These are phyloP conservation scores for Asarcornis scutulata DNA, from an alignment of 2,113 vertebrate genomes.

Conservation along the genomic window DNA sequence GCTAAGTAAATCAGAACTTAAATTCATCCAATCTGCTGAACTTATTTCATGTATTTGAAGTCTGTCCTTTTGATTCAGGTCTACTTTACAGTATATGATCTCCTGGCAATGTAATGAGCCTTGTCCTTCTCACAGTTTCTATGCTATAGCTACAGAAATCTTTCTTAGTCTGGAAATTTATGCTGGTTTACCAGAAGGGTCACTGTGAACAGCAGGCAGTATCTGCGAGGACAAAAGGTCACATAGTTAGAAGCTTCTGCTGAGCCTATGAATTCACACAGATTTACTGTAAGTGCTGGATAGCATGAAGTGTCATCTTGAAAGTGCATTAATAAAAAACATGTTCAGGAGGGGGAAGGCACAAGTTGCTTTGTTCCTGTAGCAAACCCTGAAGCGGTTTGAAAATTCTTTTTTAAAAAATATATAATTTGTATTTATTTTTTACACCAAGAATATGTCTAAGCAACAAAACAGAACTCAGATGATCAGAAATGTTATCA, in stretches of 20 bases:
- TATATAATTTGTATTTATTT: background rate
- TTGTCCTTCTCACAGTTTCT: background rate
- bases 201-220: background rate
- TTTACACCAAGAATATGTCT: background rate
- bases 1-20: background rate
- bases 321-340: slow-evolving; percentile 4
- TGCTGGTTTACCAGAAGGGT: background rate
- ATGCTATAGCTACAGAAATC: background rate
- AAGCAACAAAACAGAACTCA: background rate
- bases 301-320: background rate
- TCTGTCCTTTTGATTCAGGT: background rate
- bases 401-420: background rate
- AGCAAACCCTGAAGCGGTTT: background rate
- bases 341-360: background rate
- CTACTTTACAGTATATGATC: background rate
- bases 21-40: background rate
- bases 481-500: background rate
- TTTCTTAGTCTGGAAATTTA: background rate
- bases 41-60: background rate
- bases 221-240: background rate
- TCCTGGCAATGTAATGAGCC: background rate
- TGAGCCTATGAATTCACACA: background rate
- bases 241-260: background rate
- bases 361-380: background rate
- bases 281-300: background rate